Evolutionary conservation across 2,888 invertebrate species (phyloP).

Genomic region (Acronicta leporina): DNA sequence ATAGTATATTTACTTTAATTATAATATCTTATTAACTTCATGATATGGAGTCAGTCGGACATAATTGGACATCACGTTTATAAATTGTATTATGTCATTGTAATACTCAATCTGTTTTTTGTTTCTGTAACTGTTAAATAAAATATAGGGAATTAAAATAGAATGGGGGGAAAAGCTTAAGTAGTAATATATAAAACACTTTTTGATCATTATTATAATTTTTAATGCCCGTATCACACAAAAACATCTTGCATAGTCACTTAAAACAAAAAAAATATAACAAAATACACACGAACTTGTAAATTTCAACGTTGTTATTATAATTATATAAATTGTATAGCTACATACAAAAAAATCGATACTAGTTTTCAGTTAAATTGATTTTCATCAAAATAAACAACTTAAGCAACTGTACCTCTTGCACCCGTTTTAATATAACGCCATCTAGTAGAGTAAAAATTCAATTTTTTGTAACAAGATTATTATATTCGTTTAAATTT

Average conservation of each 20-base stretch:
- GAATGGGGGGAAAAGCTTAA: no score
- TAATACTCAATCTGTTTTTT: no score
- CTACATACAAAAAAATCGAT: background rate
- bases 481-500: background rate
- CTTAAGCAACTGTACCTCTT: background rate
- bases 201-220: conserved; percentile 1
- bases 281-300: conserved; percentile 18
- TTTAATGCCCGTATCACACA: conserved; percentile 33
- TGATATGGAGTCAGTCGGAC: no score
- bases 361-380: background rate
- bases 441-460: conserved; percentile 9
- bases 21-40: no score
- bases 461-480: conserved; percentile 5
- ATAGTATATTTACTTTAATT: no score
- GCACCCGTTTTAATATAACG: conserved; percentile 8
- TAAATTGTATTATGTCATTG: no score
- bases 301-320: conserved; percentile 1
- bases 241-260: conserved; percentile 24
- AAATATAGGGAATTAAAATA: no score
- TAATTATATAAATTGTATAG: conserved; percentile 4
- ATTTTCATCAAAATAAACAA: conserved; percentile 2
- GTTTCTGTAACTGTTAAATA: no score
- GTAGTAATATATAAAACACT: conserved; percentile 9
- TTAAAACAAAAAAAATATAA: conserved; percentile 15
- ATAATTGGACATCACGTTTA: no score